These are phyloP conservation scores for Heliconius ismenius DNA, from an alignment of 2,888 invertebrate genomes.

Conservation along the genomic window DNA sequence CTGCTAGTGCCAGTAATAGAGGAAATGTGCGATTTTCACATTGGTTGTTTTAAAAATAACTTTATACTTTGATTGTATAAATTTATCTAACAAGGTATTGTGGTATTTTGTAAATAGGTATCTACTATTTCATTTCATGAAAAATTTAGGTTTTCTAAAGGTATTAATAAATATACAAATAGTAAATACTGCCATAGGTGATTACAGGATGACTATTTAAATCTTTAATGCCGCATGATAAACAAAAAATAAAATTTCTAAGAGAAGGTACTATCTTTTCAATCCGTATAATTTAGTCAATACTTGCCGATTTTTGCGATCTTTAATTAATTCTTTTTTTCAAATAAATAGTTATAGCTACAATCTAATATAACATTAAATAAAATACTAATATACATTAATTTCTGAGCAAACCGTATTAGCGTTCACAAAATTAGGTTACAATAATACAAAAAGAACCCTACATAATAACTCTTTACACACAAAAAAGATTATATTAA, in stretches of 20 bases:
- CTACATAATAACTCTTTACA: constrained; percentile 4
- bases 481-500: constrained; percentile 26
- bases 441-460: neutral
- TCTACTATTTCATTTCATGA: neutral
- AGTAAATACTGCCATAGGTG: no score
- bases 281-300: neutral
- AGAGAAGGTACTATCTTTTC: no score
- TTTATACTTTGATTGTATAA: neutral
- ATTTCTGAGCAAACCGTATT: neutral
- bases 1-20: neutral
- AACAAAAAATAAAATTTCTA: no score
- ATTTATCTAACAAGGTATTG: neutral
- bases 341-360: neutral
- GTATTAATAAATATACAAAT: no score
- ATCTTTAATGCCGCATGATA: no score
- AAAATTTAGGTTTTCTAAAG: no score
- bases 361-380: no score
- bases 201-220: no score
- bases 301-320: no score
- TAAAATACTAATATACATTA: neutral
- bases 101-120: neutral
- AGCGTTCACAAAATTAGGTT: neutral
- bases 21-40: neutral
- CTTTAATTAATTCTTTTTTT: neutral
- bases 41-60: neutral